Evolutionary conservation across 2,113 vertebrate genomes (phyloP).

Genomic region (Sorex araneus): DNA sequence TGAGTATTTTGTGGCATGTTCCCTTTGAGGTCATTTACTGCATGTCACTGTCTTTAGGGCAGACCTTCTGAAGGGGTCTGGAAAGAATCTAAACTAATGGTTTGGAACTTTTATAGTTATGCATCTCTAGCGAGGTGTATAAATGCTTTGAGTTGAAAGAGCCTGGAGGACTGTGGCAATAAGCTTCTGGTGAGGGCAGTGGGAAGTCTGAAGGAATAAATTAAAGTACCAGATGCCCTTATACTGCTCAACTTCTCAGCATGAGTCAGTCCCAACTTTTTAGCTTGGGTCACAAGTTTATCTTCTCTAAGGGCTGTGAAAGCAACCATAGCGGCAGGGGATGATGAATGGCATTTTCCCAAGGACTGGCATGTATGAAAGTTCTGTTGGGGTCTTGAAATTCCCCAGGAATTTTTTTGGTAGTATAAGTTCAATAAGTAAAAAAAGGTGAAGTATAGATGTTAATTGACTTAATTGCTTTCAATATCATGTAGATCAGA

Average conservation of each 20-base stretch:
- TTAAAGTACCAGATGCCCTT: constrained; percentile 84
- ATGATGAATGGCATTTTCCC: constrained; percentile 76
- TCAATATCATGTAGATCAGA: constrained; percentile 32
- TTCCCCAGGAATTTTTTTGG: constrained; percentile 67
- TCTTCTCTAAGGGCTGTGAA: constrained; percentile 82
- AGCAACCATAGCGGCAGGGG: constrained; percentile 62
- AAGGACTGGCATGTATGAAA: constrained; percentile 68
- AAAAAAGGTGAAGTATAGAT: not conserved
- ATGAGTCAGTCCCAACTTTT: constrained; percentile 78
- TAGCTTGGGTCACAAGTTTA: constrained; percentile 86
- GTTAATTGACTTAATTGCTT: constrained; percentile 69
- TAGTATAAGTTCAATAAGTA: constrained; percentile 52
- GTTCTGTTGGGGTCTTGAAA: constrained; percentile 79
- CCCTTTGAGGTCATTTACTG: constrained; percentile 65
- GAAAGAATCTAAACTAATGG: constrained; percentile 81
- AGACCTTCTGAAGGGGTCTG: constrained; percentile 72
- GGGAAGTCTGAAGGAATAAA: constrained; percentile 84
- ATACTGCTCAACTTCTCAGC: constrained; percentile 71
- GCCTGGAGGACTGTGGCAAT: constrained; percentile 75
- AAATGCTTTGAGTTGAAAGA: constrained; percentile 86
- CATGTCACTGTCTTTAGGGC: constrained; percentile 75
- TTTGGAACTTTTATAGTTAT: constrained; percentile 82
- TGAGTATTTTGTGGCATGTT: constrained; percentile 64
- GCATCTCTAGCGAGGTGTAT: constrained; percentile 82
- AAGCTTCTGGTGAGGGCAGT: constrained; percentile 82